phyloP scores from a whole-genome alignment of 2,113 vertebrate species.

The Coregonus clupeaformis region DNA sequence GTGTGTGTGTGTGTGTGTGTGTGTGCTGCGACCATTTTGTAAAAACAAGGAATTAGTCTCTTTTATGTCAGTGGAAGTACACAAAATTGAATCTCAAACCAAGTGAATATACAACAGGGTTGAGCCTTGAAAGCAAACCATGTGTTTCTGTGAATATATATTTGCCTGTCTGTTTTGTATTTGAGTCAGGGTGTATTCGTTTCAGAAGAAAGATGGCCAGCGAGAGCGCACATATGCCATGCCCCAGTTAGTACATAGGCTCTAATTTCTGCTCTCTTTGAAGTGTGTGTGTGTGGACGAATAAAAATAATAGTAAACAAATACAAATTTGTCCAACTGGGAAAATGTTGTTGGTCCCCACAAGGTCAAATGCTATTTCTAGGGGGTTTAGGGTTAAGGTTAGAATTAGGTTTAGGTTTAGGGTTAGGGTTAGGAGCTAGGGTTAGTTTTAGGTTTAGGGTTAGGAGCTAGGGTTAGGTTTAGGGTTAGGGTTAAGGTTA shows the following conservation, averaged over 20 bases:
- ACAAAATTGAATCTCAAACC: too few relatives aligned
- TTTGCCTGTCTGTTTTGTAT: slow-evolving; percentile 73
- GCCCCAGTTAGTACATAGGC: slow-evolving; percentile 71
- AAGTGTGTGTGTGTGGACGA: slow-evolving; percentile 53
- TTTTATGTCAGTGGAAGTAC: too few relatives aligned
- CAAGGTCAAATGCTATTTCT: too few relatives aligned
- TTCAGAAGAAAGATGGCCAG: slow-evolving; percentile 62
- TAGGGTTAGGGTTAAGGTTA: too few relatives aligned
- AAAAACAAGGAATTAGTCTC: not conserved
- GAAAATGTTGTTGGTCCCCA: too few relatives aligned
- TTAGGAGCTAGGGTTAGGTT: too few relatives aligned
- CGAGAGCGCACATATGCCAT: slow-evolving; percentile 62
- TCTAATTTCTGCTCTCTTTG: slow-evolving; percentile 72
- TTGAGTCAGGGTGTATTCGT: slow-evolving; percentile 65
- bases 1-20: not conserved
- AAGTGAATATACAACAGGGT: not conserved
- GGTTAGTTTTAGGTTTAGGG: too few relatives aligned
- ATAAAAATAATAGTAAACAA: too few relatives aligned
- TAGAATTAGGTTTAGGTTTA: too few relatives aligned
- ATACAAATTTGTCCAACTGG: too few relatives aligned
- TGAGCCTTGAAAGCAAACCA: slow-evolving; percentile 43
- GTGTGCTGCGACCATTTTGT: not conserved
- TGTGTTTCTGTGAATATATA: slow-evolving; percentile 63
- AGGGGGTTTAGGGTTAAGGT: too few relatives aligned
- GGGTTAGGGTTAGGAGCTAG: too few relatives aligned